A percentile compares a stretch with the other conserved stretches of the same genome.
Evolutionary conservation across 2,888 invertebrate species (phyloP).

Genomic region (Leucophenga maculata): DNA sequence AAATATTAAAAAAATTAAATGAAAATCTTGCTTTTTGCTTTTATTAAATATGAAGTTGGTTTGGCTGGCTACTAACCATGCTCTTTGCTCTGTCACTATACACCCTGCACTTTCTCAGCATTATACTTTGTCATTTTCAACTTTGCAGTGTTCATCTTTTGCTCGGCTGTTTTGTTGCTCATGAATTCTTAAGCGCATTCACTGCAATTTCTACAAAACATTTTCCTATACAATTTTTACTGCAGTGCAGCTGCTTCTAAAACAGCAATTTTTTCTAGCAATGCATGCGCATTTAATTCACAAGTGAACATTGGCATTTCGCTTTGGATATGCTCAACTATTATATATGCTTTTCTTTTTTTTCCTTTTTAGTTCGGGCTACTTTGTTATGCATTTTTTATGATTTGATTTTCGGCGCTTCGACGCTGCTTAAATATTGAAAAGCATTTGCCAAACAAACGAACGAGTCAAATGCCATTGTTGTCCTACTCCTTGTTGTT

Average conservation of each 20-base stretch:
- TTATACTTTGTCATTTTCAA: not conserved
- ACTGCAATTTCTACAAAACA: slow-evolving; percentile 51
- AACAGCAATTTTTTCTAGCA: not conserved
- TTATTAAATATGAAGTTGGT: too few relatives aligned
- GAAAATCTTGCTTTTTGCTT: too few relatives aligned
- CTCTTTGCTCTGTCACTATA: not conserved
- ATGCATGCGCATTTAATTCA: slow-evolving; percentile 6
- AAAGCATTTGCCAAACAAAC: too few relatives aligned
- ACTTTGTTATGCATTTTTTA: slow-evolving; percentile 62
- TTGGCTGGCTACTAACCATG: too few relatives aligned
- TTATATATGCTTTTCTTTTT: not conserved
- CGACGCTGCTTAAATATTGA: too few relatives aligned
- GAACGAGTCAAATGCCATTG: not conserved
- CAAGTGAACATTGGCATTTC: not conserved
- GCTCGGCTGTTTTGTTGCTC: slow-evolving; percentile 44
- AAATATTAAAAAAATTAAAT: slow-evolving; percentile 30
- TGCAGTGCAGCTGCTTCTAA: slow-evolving; percentile 37
- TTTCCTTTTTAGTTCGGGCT: slow-evolving; percentile 39
- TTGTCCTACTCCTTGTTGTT: not conserved
- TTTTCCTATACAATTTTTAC: not conserved
- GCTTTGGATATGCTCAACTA: not conserved
- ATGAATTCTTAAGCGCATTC: slow-evolving; percentile 60
- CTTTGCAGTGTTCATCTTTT: not conserved
- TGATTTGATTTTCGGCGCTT: slow-evolving; percentile 52
- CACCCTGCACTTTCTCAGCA: not conserved